Evolutionary conservation across 2,797 vertebrate genomes (phyloP).

Genomic region (Danio tinwini): DNA sequence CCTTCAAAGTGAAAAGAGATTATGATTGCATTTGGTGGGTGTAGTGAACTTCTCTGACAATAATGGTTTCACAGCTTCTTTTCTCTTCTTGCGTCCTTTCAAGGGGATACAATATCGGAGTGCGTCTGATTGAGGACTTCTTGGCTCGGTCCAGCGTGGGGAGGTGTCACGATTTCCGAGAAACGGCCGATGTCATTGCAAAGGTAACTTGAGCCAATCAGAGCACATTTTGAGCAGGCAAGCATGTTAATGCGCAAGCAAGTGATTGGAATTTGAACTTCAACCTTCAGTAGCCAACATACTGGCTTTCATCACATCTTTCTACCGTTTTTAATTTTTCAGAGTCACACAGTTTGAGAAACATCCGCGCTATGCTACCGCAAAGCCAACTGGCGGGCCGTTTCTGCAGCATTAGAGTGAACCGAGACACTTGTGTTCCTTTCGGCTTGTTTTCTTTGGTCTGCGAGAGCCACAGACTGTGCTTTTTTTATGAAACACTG

Average conservation of each 20-base stretch:
- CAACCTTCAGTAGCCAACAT: slow-evolving; percentile 46
- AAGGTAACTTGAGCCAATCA: slow-evolving; percentile 84
- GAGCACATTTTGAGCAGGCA: slow-evolving; percentile 59
- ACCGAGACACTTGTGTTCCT: slow-evolving; percentile 48
- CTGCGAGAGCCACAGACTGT: slow-evolving; percentile 47
- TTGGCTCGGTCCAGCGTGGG: slow-evolving; percentile 95
- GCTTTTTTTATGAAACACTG: slow-evolving; percentile 51
- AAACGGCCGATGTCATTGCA: slow-evolving; percentile 98
- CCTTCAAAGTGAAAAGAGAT: slow-evolving; percentile 25
- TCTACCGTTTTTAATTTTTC: slow-evolving; percentile 54
- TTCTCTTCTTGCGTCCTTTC: slow-evolving; percentile 54
- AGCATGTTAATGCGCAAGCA: slow-evolving; percentile 36
- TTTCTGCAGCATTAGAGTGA: slow-evolving; percentile 18
- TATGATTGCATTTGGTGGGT: not conserved
- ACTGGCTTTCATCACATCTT: slow-evolving; percentile 53
- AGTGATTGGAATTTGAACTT: slow-evolving; percentile 49
- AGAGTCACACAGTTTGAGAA: slow-evolving; percentile 51
- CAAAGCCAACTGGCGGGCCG: slow-evolving; percentile 49
- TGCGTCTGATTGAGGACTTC: slow-evolving; percentile 97
- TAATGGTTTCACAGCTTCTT: slow-evolving; percentile 9
- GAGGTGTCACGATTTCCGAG: slow-evolving; percentile 98
- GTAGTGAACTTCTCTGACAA: not conserved
- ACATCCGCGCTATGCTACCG: slow-evolving; percentile 39
- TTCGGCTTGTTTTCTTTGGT: slow-evolving; percentile 46
- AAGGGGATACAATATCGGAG: slow-evolving; percentile 99